Conservation (phyloP, 2,888 invertebrate species). For the Noctua fimbriata region DNA sequence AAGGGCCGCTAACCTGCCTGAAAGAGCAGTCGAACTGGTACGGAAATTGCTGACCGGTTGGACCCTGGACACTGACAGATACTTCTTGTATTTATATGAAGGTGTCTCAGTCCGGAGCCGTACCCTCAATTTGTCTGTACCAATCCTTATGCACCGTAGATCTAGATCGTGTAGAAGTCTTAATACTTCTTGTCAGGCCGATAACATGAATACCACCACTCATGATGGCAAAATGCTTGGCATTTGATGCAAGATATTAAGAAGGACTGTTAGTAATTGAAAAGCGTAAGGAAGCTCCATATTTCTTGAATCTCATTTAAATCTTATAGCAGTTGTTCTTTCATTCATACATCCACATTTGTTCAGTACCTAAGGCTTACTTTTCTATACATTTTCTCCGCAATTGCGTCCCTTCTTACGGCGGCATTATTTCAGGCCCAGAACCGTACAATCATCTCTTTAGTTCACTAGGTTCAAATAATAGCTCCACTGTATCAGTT, state of each 20-base stretch:
- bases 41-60: too few species aligned
- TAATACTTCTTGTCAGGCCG: background rate
- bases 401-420: background rate
- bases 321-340: background rate
- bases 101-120: too few species aligned
- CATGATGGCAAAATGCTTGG: background rate
- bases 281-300: background rate
- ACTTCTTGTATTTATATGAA: too few species aligned
- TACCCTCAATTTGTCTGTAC: too few species aligned
- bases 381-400: background rate
- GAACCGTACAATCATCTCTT: slow-evolving; percentile 21
- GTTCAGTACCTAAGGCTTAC: background rate
- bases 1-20: too few species aligned
- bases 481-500: slow-evolving; percentile 4
- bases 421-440: background rate
- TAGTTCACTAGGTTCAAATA: slow-evolving; percentile 4
- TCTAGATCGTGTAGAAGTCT: too few species aligned
- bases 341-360: background rate
- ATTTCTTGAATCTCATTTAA: background rate
- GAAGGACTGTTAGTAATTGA: background rate
- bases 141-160: too few species aligned
- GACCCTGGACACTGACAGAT: too few species aligned
- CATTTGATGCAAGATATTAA: background rate
- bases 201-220: background rate
- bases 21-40: too few species aligned